These are phyloP conservation scores for Leptinotarsa haldemani DNA, from an alignment of 2,888 invertebrate species.

Conservation along the genomic window DNA sequence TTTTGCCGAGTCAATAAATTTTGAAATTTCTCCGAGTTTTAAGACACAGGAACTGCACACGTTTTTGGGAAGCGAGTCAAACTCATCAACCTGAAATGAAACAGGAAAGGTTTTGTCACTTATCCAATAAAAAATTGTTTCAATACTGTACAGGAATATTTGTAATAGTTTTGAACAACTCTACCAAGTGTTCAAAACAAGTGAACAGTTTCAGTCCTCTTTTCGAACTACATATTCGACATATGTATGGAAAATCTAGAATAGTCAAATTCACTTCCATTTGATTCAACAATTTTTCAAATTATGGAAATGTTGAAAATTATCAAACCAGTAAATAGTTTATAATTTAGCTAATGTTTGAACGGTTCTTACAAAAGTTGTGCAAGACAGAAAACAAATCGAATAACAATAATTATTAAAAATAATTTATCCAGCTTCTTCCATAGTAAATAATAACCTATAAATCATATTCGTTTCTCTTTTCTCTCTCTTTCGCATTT, in stretches of 20 bases:
- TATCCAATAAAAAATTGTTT: no score
- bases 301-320: not conserved
- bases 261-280: not conserved
- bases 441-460: no score
- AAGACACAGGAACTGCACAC: conserved; percentile 1
- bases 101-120: not conserved
- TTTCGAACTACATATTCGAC: conserved; percentile 9
- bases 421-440: no score
- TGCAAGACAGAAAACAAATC: not conserved
- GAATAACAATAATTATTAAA: not conserved
- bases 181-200: not conserved
- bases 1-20: not conserved
- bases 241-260: conserved; percentile 5
- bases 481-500: no score
- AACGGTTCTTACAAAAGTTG: no score
- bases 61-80: not conserved
- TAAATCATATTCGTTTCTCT: no score
- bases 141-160: conserved; percentile 6
- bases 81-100: conserved; percentile 7
- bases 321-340: not conserved
- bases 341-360: no score
- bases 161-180: not conserved
- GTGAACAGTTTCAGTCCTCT: not conserved
- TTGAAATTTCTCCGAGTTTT: not conserved
- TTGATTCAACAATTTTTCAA: not conserved